phyloP scores from a whole-genome alignment of 2,797 vertebrate genomes.

The Poeciliopsis presidionis region DNA sequence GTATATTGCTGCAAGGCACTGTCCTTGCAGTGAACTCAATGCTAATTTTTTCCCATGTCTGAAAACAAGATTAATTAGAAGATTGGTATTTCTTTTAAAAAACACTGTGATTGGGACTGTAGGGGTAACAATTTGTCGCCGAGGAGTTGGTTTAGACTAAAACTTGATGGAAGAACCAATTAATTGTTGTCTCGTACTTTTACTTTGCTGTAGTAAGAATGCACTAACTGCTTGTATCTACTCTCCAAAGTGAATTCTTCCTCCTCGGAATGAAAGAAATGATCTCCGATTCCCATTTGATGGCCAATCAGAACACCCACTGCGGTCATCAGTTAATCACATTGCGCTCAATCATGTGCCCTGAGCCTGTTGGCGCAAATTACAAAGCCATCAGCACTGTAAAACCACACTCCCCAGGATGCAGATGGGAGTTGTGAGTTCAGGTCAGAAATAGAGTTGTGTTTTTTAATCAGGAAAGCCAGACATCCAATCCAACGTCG shows the following conservation, averaged over 20 bases:
- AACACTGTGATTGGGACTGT: not conserved
- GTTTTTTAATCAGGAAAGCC: conserved; percentile 43
- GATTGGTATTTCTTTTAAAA: not conserved
- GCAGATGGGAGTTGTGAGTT: conserved; percentile 28
- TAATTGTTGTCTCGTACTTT: conserved; percentile 7
- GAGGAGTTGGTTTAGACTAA: not conserved
- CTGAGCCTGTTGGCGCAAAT: conserved; percentile 53
- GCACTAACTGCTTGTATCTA: not conserved
- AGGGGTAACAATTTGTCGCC: not conserved
- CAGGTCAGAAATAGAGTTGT: conserved; percentile 50
- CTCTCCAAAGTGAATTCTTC: conserved; percentile 15
- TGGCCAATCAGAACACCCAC: conserved; percentile 65
- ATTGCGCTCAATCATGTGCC: conserved; percentile 54
- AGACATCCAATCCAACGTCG: conserved; percentile 53
- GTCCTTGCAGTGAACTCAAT: not conserved
- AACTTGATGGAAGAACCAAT: conserved; percentile 1
- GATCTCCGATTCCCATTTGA: conserved; percentile 50
- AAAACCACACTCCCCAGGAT: conserved; percentile 30
- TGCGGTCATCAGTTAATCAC: conserved; percentile 64
- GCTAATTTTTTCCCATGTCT: not conserved
- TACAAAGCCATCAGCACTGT: conserved; percentile 60
- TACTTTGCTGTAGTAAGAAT: conserved; percentile 5
- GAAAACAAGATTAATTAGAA: not conserved
- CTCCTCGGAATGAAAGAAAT: conserved; percentile 12
- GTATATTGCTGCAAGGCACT: not conserved